Base-by-base conservation (phyloP, 2,888 invertebrate genomes). In the Polymixis flavicincta region DNA sequence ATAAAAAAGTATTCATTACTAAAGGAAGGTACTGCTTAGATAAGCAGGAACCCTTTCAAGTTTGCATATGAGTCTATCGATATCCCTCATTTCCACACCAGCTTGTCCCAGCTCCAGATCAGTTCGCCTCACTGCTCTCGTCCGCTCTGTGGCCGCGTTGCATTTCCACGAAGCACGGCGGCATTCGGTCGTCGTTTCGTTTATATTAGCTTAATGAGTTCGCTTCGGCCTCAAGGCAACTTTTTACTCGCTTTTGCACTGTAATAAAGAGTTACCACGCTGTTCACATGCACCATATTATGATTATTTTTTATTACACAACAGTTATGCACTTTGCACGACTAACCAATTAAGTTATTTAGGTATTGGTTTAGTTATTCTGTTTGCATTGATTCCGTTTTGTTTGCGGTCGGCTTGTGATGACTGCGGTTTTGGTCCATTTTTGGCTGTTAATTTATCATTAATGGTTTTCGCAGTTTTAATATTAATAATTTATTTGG, bases 181-280 rank as follows among this genome's bases (percentile, higher is more conserved):
- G 92, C 88, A 89, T 90, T 90, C 89, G 85, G 78, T 78, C 90
- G 90, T 89, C 80, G 87, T 89, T 92, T 90, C 92, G 91, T 94
- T 93, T 93, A 93, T 93, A 93, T 94, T 93, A 93, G 91, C 92
- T 92, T 95, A 95, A 95, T 95, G 95, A 95, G 93, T 86, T 80
- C 88, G 86, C 88, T 83, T 81, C 85, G 77, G 85, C 80, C 75
- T 69, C 61, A 82, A 74, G 80, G 80, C 80, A 79, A 84, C 84
- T 89, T 90, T 90, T 90, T 90, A 84, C 83, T 83, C 69, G 66
- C 78, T 86, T 89, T 87, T 86, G 80, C 83, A 61, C 85, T 66
- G 85, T 84, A 86, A 87, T 88, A 90, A 87, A 85, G 80, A 85
- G 81, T 83, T 78, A 85, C 87, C 78, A 84, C 76, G 69, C 79